Evolutionary conservation across 2,113 vertebrate genomes (phyloP).

Genomic region (Eulacestoma nigropectus): DNA sequence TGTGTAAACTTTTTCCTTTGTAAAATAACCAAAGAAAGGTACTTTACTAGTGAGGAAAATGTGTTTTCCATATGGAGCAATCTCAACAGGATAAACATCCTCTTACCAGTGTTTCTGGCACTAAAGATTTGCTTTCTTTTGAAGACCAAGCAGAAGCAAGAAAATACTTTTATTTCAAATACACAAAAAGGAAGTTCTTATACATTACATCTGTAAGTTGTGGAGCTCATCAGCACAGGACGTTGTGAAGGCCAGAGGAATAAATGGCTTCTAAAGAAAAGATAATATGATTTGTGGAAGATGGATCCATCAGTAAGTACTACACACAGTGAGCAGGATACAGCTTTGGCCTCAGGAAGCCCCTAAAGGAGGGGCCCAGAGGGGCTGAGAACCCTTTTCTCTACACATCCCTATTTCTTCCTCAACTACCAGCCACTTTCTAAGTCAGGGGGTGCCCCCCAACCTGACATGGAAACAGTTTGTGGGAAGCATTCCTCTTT

Average conservation of each 20-base stretch:
- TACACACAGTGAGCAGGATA: accelerated
- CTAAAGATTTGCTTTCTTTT: not conserved
- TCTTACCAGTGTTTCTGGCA: not conserved
- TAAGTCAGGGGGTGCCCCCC: not conserved
- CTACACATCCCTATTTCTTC: not conserved
- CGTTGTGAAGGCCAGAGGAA: not conserved
- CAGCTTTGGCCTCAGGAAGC: not conserved
- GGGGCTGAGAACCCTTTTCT: not conserved
- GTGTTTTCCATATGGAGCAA: not conserved
- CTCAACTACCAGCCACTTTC: not conserved
- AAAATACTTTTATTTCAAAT: not conserved
- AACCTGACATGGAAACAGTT: not conserved
- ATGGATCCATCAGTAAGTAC: not conserved
- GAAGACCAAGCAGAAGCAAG: slow-evolving; percentile 24
- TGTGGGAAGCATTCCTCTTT: not conserved
- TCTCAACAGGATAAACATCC: not conserved
- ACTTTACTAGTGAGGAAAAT: not conserved
- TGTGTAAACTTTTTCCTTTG: slow-evolving; percentile 42
- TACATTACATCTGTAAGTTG: not conserved
- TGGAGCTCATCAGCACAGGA: not conserved
- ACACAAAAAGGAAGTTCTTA: not conserved
- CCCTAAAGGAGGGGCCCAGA: not conserved
- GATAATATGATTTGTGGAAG: not conserved
- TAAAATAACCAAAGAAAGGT: slow-evolving; percentile 4
- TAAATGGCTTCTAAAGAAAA: not conserved